These are phyloP conservation scores for Ormyrus labotus DNA, from an alignment of 2,888 invertebrate genomes.

Conservation along the genomic window DNA sequence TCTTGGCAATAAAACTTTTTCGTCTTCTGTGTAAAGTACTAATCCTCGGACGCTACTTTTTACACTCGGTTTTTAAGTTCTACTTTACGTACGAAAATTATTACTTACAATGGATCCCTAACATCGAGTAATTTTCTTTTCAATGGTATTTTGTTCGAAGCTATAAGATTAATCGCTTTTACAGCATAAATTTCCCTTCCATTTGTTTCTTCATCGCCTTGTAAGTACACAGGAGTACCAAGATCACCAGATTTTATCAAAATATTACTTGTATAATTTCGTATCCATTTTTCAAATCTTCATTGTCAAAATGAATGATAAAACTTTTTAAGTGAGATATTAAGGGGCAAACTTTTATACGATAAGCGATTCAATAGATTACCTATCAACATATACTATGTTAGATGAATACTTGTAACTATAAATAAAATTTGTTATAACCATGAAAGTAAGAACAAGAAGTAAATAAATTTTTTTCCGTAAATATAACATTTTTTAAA, in stretches of 20 bases:
- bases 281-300: conserved; percentile 77
- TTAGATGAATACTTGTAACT: background rate
- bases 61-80: no score
- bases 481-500: conserved; percentile 7
- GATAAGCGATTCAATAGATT: background rate
- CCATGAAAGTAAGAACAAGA: conserved; percentile 6
- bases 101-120: conserved; percentile 76
- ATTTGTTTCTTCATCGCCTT: conserved; percentile 81
- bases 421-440: background rate
- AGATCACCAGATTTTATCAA: conserved; percentile 85
- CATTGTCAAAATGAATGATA: background rate
- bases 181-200: conserved; percentile 86
- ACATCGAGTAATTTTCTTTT: conserved; percentile 85
- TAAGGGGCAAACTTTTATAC: no score
- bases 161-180: conserved; percentile 90
- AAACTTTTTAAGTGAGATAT: background rate
- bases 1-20: no score
- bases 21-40: no score
- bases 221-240: conserved; percentile 83
- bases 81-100: background rate
- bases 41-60: no score
- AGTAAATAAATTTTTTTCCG: conserved; percentile 6
- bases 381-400: conserved; percentile 8
- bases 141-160: conserved; percentile 91
- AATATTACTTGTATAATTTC: conserved; percentile 81